phyloP scores from a whole-genome alignment of 2,113 vertebrate species.

The Erinaceus europaeus region DNA sequence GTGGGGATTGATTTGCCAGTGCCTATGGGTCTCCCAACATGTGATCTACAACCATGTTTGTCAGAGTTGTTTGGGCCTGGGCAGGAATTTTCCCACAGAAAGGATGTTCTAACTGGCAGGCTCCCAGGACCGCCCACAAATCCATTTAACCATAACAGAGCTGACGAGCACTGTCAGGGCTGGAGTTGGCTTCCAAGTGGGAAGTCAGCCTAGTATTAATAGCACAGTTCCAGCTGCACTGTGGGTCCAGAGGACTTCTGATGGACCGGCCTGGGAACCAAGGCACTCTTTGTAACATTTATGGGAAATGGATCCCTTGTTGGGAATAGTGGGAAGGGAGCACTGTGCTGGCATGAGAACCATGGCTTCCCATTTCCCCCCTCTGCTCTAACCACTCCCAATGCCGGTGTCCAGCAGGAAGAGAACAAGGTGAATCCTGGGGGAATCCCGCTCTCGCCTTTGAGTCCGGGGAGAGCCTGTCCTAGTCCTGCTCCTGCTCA shows the following conservation, averaged over 20 bases:
- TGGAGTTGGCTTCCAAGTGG: constrained; percentile 62
- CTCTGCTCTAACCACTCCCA: neutral
- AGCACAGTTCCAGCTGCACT: constrained; percentile 64
- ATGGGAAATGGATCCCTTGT: constrained; percentile 50
- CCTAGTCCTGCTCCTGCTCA: neutral
- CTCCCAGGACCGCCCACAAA: constrained; percentile 74
- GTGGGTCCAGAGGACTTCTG: constrained; percentile 50
- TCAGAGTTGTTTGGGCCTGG: constrained; percentile 58
- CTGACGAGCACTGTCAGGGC: constrained; percentile 61
- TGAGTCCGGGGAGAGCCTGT: neutral
- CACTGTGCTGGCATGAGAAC: neutral
- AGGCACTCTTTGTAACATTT: constrained; percentile 26
- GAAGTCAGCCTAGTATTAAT: constrained; percentile 74
- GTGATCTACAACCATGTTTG: constrained; percentile 47
- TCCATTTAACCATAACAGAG: constrained; percentile 72
- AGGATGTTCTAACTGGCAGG: constrained; percentile 74
- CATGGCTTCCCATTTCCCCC: neutral
- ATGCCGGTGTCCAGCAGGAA: neutral
- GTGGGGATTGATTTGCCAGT: constrained; percentile 47
- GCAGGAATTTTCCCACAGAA: constrained; percentile 77
- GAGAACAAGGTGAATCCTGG: constrained; percentile 23
- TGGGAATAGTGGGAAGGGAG: constrained; percentile 44
- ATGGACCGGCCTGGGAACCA: constrained; percentile 58
- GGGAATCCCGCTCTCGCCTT: neutral
- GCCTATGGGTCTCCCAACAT: constrained; percentile 41